Evolutionary conservation across 1,140 invertebrate species (phyloP).

Genomic region (Euborellia annulipes): DNA sequence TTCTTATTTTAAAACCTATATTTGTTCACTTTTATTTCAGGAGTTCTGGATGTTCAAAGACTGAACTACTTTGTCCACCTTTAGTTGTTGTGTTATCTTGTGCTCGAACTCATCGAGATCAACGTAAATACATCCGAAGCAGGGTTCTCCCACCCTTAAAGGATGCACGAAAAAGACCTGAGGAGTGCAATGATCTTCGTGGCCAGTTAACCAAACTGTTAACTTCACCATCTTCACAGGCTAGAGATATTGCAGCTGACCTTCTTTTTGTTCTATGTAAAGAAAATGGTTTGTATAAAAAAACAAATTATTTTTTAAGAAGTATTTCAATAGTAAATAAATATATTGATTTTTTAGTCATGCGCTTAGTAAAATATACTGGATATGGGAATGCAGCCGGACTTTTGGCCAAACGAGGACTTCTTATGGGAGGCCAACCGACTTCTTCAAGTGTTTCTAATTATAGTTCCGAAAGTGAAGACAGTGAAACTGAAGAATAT

Average conservation of each 20-base stretch:
- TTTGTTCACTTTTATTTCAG: slow-evolving; percentile 15
- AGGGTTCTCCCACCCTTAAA: slow-evolving; percentile 77
- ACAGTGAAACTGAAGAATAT: slow-evolving; percentile 94
- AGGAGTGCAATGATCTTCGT: slow-evolving; percentile 71
- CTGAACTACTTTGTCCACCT: slow-evolving; percentile 53
- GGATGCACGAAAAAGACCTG: slow-evolving; percentile 80
- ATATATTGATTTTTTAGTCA: slow-evolving; percentile 38
- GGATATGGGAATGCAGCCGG: slow-evolving; percentile 98
- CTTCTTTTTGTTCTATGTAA: slow-evolving; percentile 96
- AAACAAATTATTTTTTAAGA: not conserved
- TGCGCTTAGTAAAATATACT: slow-evolving; percentile 91
- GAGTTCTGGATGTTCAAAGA: too few species aligned
- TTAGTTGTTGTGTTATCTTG: slow-evolving; percentile 57
- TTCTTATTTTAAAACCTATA: too few species aligned
- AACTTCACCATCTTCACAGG: slow-evolving; percentile 59
- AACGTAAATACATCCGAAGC: slow-evolving; percentile 59
- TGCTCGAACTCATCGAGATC: slow-evolving; percentile 40
- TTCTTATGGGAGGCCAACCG: slow-evolving; percentile 47
- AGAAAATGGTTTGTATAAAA: slow-evolving; percentile 59
- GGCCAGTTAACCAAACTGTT: slow-evolving; percentile 83
- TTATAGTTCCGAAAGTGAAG: slow-evolving; percentile 84
- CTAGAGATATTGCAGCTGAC: slow-evolving; percentile 74
- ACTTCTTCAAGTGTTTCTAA: slow-evolving; percentile 24
- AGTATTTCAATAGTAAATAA: not conserved
- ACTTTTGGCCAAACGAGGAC: slow-evolving; percentile 78